Percentiles rank a stretch among this genome's conserved stretches.
Evolutionary conservation across 2,113 vertebrate species (phyloP).

Genomic region (Hippocampus guttulatus): DNA sequence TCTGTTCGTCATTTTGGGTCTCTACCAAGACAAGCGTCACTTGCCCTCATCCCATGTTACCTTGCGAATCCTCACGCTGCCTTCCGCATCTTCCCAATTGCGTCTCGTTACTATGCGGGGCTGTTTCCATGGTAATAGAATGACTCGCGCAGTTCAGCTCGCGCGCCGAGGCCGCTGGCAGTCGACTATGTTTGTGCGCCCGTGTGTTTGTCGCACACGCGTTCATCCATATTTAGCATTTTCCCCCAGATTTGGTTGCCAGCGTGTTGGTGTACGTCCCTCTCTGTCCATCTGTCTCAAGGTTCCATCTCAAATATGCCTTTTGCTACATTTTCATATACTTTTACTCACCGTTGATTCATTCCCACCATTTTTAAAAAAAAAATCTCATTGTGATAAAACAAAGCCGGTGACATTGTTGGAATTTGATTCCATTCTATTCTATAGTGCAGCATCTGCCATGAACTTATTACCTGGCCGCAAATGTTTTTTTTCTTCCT

Average conservation of each 20-base stretch:
- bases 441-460: too few relatives aligned
- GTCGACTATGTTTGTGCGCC: slow-evolving; percentile 20
- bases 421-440: not conserved
- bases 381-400: not conserved
- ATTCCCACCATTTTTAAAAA: not conserved
- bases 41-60: slow-evolving; percentile 30
- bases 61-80: slow-evolving; percentile 37
- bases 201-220: not conserved
- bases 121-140: slow-evolving; percentile 69
- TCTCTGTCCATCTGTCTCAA: slow-evolving; percentile 17
- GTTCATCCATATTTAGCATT: slow-evolving; percentile 1
- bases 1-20: not conserved
- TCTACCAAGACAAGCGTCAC: not conserved
- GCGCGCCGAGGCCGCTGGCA: slow-evolving; percentile 30
- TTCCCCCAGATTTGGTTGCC: slow-evolving; percentile 2
- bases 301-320: not conserved
- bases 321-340: not conserved
- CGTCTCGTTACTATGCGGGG: slow-evolving; percentile 47
- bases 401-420: not conserved
- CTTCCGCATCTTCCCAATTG: not conserved
- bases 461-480: not conserved
- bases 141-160: slow-evolving; percentile 33
- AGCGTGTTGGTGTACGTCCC: not conserved
- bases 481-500: not conserved
- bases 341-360: not conserved